Evolutionary conservation across 2,797 vertebrate genomes (phyloP).

Genomic region (Clarias platycephalus): DNA sequence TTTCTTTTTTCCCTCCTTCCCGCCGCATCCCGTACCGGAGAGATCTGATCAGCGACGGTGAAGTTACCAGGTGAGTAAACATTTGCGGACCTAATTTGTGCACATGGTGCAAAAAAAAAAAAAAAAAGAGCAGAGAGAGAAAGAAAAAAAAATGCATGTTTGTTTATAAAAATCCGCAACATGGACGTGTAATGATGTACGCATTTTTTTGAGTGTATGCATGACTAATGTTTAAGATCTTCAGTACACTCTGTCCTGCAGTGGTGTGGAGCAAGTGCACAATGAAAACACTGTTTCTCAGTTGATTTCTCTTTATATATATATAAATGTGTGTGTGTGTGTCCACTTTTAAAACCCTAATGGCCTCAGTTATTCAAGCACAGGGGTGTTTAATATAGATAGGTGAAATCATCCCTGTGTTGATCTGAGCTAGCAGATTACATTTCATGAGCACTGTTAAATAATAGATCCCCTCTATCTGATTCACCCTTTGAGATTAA

Average conservation of each 20-base stretch:
- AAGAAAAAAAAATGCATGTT: background rate
- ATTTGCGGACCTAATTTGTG: background rate
- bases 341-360: slow-evolving; percentile 2
- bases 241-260: slow-evolving; percentile 28
- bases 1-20: too few species aligned
- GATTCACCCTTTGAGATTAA: slow-evolving; percentile 2
- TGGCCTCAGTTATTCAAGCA: slow-evolving; percentile 13
- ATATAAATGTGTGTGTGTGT: too few species aligned
- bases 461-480: background rate
- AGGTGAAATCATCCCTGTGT: background rate
- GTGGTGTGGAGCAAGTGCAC: slow-evolving; percentile 24
- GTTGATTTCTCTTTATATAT: background rate
- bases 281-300: background rate
- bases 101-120: background rate
- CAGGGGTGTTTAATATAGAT: background rate
- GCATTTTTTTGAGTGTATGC: background rate
- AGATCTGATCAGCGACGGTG: background rate
- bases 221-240: background rate
- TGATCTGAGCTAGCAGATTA: background rate
- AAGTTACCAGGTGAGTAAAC: slow-evolving; percentile 39
- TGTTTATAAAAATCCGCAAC: background rate
- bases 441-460: background rate
- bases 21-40: background rate
- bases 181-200: background rate
- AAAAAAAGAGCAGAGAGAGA: background rate